phyloP scores from a whole-genome alignment of 1,140 invertebrate species.

The Rhizoglyphus robini region DNA sequence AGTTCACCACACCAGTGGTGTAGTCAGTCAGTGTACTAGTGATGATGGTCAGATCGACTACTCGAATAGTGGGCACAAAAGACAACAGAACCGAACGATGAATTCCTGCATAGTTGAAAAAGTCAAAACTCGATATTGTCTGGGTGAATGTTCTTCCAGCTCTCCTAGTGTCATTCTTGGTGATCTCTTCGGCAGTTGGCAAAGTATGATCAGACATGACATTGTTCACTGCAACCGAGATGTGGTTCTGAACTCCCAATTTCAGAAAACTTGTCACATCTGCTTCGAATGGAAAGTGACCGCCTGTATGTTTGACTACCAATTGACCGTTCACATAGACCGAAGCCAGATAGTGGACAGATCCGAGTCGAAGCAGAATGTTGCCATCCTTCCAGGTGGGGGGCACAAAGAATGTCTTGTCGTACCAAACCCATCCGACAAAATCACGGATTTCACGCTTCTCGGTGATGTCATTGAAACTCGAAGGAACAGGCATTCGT shows the following conservation, averaged over 20 bases:
- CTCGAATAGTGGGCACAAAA: slow-evolving; percentile 62
- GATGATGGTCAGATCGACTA: slow-evolving; percentile 67
- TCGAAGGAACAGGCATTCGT: slow-evolving; percentile 88
- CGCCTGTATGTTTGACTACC: slow-evolving; percentile 70
- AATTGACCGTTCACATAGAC: slow-evolving; percentile 80
- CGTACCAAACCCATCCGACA: slow-evolving; percentile 84
- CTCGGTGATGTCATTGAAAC: no score
- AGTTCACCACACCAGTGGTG: neutral
- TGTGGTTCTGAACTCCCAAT: slow-evolving; percentile 49
- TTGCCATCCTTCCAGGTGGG: slow-evolving; percentile 39
- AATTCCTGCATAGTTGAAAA: slow-evolving; percentile 82
- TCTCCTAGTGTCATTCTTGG: slow-evolving; percentile 38
- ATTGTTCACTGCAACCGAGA: slow-evolving; percentile 91
- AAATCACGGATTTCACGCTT: slow-evolving; percentile 67
- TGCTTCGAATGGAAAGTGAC: slow-evolving; percentile 83
- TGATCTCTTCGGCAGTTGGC: slow-evolving; percentile 51
- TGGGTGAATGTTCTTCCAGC: slow-evolving; percentile 46
- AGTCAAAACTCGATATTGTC: slow-evolving; percentile 80
- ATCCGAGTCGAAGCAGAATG: slow-evolving; percentile 70
- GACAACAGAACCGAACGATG: slow-evolving; percentile 77
- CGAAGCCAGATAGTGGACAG: slow-evolving; percentile 69
- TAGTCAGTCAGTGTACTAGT: slow-evolving; percentile 46
- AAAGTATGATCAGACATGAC: slow-evolving; percentile 62
- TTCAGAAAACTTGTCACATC: slow-evolving; percentile 50
- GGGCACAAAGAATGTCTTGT: slow-evolving; percentile 61